Base-by-base conservation (phyloP, 2,888 invertebrate genomes). In the Cheilosia urbana region DNA sequence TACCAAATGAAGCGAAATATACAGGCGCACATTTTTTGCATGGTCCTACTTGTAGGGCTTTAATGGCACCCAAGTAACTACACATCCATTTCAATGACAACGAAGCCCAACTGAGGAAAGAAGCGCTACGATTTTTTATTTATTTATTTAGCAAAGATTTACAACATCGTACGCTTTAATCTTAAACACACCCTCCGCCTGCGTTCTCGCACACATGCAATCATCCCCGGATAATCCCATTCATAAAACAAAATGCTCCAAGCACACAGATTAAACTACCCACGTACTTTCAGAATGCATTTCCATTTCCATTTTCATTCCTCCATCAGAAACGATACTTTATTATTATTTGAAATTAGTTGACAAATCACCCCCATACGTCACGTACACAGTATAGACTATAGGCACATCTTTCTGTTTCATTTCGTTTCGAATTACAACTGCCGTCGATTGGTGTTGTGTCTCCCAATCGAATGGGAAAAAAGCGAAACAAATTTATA, bases 401-500 rank as follows among this genome's bases (percentile, higher is more conserved):
- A 21, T 21, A 21, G 19, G 45, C 40, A 51, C 30, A 42, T 30
- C 13, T 53, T 17, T 62, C 34, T 30, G 34, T 34, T 51, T 51
- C 19, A 27, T 37, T 51, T 49, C 6, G 21, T 37, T 55, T 47
- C n/a, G 51, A 77, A 45, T 75, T 62, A 75, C 49, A 34, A 34
- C 57, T 27, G 11, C 42, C 45, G 62, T 53, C 68, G 47, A 57
- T 76, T 69, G 27, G 19, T 62, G 17, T 51, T 0, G 37, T 47
- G 45, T 47, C 34, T 37, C 24, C 37, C 40, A 76, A 51, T 72
- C 42, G 34, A 60, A 72, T 51, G 57, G 21, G 40, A 49, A 37
- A 37, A 68, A 72, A 72, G 40, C 9, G 37, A 37, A 37, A 37
- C 13, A 37, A 79, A 60, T 66, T 73, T 58, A 65, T 72, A 30